phyloP scores from a whole-genome alignment of 2,797 vertebrate species.

The Epinephelus coioides region DNA sequence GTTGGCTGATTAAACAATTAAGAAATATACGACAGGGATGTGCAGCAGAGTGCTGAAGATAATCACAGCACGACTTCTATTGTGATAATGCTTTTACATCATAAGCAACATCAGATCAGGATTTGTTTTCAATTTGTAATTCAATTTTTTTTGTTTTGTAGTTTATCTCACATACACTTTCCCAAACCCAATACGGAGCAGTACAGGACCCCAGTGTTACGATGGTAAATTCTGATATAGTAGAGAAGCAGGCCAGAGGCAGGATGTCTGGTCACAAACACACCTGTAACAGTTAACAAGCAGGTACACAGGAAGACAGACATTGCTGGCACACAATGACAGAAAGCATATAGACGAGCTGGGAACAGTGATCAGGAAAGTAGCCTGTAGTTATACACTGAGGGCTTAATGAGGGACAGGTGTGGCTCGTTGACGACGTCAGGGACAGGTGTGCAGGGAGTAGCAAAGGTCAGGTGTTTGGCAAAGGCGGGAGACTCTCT shows the following conservation, averaged over 20 bases:
- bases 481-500: background rate
- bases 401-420: background rate
- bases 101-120: no score
- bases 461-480: background rate
- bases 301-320: no score
- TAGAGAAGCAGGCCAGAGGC: background rate
- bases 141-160: no score
- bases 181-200: background rate
- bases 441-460: slow-evolving; percentile 4
- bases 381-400: background rate
- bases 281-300: no score
- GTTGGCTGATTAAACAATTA: no score
- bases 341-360: background rate
- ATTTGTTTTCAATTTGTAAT: no score
- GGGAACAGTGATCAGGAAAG: background rate
- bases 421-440: background rate
- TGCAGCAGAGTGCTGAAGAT: no score
- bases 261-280: background rate
- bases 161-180: background rate
- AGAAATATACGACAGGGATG: no score
- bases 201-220: no score
- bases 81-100: no score
- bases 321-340: no score
- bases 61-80: no score
- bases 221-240: background rate